Conservation (phyloP, 1,140 invertebrate species). For the Brachionus calyciflorus region DNA sequence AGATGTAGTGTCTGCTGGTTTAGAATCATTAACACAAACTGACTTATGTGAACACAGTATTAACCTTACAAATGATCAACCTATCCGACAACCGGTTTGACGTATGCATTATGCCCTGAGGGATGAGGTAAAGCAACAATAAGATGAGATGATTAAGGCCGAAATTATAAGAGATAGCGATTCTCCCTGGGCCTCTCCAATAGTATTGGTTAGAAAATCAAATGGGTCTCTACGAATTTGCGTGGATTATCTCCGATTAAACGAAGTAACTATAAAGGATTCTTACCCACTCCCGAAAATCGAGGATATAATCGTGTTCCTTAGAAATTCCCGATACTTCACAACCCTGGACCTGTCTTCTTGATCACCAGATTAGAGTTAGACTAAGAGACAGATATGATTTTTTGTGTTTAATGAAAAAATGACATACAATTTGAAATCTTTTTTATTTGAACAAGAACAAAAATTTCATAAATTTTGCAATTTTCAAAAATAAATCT, state of each 20-base stretch:
- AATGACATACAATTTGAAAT: no score
- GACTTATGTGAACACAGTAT: neutral
- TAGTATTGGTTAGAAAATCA: no score
- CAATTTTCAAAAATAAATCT: no score
- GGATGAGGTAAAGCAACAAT: neutral
- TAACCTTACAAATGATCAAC: neutral
- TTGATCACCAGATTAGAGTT: constrained; percentile 49
- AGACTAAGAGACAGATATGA: constrained; percentile 8
- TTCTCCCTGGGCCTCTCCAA: no score
- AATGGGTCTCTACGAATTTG: no score
- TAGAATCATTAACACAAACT: neutral
- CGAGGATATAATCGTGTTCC: constrained; percentile 48
- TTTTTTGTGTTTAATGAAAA: no score
- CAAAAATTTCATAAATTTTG: no score
- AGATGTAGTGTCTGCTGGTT: neutral
- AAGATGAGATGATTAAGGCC: neutral
- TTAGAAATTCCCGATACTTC: neutral
- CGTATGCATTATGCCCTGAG: neutral
- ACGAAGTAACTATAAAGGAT: constrained; percentile 47
- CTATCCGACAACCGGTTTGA: neutral
- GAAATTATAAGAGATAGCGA: no score
- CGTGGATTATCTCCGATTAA: constrained; percentile 25
- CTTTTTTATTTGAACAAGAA: no score
- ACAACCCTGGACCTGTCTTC: constrained; percentile 48
- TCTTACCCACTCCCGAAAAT: constrained; percentile 47